phyloP scores from a whole-genome alignment of 2,113 vertebrate species.

The Mus musculus region GRCm39 chr11:22923001-22923500 shows the following conservation, averaged over 20 bases:
- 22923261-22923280: slow-evolving; percentile 91
- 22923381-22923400: background rate
- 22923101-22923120: background rate
- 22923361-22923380: background rate
- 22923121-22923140: background rate
- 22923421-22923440: slow-evolving; percentile 93
- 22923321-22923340: slow-evolving; percentile 91
- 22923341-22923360: slow-evolving; percentile 67
- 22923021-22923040: background rate
- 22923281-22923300: slow-evolving; percentile 92
- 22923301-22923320: slow-evolving; percentile 93
- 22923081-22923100: background rate
- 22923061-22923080: background rate
- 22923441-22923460: slow-evolving; percentile 93
- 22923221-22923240: background rate
- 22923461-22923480: slow-evolving; percentile 94
- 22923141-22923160: background rate
- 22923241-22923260: background rate
- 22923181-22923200: too few relatives aligned
- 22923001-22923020: too few relatives aligned
- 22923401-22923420: slow-evolving; percentile 71
- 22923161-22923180: background rate
- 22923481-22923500: slow-evolving; percentile 92
- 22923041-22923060: background rate
- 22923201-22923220: too few relatives aligned